Percentiles rank a stretch among this genome's conserved stretches.
These are phyloP conservation scores for Apamea anceps DNA, from an alignment of 2,888 invertebrate genomes.

Conservation along the genomic window DNA sequence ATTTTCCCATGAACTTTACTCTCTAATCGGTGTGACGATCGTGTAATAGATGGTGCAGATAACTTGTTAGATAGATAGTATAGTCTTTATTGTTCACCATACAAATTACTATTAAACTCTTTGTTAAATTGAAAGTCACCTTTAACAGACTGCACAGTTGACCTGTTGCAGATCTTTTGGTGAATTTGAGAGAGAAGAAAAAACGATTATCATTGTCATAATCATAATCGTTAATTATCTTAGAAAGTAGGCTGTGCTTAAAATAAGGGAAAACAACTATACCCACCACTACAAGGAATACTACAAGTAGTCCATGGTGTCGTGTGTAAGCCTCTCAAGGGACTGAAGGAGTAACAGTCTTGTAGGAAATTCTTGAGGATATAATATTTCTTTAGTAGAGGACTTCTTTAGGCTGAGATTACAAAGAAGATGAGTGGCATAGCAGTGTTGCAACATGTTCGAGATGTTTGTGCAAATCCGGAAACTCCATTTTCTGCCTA, in stretches of 20 bases:
- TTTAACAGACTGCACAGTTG: not conserved
- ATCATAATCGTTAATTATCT: too few relatives aligned
- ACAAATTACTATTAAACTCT: not conserved
- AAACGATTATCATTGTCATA: too few relatives aligned
- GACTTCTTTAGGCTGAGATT: not conserved
- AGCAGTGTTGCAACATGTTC: too few relatives aligned
- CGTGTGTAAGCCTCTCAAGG: not conserved
- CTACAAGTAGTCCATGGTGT: not conserved
- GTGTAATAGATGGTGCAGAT: not conserved
- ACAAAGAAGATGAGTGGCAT: not conserved
- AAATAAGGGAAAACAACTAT: too few relatives aligned
- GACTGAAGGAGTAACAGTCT: not conserved
- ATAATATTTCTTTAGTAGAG: not conserved
- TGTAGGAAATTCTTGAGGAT: too few relatives aligned
- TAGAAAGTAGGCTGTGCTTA: too few relatives aligned
- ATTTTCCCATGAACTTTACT: not conserved
- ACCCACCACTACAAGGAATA: not conserved
- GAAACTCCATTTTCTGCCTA: slow-evolving; percentile 23
- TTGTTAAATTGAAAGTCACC: not conserved
- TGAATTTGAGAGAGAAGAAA: not conserved
- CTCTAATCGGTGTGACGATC: not conserved
- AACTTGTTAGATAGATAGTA: not conserved
- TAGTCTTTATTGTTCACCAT: not conserved
- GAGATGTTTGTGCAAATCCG: not conserved
- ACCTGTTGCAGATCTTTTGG: not conserved